Percentiles rank a stretch among this genome's conserved stretches.
phyloP scores from a whole-genome alignment of 2,113 vertebrate genomes.

The Melanerpes aurifrons region DNA sequence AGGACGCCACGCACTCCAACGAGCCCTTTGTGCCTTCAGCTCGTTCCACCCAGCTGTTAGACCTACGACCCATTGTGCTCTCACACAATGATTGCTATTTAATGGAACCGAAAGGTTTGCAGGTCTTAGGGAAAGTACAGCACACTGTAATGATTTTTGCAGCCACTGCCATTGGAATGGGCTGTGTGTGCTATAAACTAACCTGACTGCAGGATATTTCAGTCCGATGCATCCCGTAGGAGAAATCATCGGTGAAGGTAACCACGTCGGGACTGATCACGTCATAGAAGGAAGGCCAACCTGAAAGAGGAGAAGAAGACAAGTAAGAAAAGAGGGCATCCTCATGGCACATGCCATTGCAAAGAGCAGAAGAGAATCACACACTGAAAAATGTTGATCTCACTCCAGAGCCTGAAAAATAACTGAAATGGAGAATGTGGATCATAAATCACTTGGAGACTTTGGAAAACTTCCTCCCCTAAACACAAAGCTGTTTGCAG shows the following conservation, averaged over 20 bases:
- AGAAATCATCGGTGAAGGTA: slow-evolving; percentile 85
- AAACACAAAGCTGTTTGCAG: background rate
- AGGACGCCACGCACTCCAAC: background rate
- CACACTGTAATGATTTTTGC: background rate
- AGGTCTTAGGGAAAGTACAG: slow-evolving; percentile 2
- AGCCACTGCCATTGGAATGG: background rate
- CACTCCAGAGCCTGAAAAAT: background rate
- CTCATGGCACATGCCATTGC: background rate
- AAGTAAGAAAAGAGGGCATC: background rate
- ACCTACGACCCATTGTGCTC: background rate
- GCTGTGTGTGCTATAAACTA: slow-evolving; percentile 51
- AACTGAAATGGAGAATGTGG: background rate
- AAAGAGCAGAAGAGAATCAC: background rate
- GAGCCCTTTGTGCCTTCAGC: slow-evolving; percentile 44
- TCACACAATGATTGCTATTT: slow-evolving; percentile 36
- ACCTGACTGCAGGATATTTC: slow-evolving; percentile 95
- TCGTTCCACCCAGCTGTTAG: background rate
- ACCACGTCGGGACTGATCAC: slow-evolving; percentile 85
- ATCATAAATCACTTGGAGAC: background rate
- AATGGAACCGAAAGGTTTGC: slow-evolving; percentile 27
- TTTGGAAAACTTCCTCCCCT: background rate
- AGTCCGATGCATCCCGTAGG: slow-evolving; percentile 93
- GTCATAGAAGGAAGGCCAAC: slow-evolving; percentile 96
- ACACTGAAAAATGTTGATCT: background rate
- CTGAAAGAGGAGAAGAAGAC: slow-evolving; percentile 69